Percentiles rank a stretch among this genome's conserved stretches.
These are phyloP conservation scores for Embidobia sp. DNA, from an alignment of 2,888 invertebrate genomes.

Conservation along the genomic window DNA sequence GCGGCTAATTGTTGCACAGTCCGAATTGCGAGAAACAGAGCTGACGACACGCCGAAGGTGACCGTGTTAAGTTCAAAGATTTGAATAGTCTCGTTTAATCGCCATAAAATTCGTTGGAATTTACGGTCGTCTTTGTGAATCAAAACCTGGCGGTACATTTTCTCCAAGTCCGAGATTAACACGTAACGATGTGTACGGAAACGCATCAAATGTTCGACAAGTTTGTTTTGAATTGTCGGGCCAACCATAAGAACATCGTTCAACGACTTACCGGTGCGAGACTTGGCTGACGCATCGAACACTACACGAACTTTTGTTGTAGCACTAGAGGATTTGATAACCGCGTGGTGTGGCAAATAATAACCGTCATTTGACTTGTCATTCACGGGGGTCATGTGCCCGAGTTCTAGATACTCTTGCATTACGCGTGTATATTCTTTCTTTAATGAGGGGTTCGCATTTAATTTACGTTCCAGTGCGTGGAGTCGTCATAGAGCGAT, in stretches of 20 bases:
- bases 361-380: background rate
- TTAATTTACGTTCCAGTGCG: background rate
- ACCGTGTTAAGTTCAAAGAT: background rate
- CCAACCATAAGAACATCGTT: slow-evolving; percentile 1
- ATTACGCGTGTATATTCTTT: background rate
- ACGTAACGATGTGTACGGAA: background rate
- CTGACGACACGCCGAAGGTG: background rate
- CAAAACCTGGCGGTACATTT: slow-evolving; percentile 4
- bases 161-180: background rate
- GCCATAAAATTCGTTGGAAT: slow-evolving; percentile 3
- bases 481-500: background rate
- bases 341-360: slow-evolving; percentile 23
- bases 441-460: background rate
- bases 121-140: background rate
- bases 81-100: background rate
- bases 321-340: slow-evolving; percentile 2
- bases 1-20: background rate
- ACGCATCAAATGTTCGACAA: background rate
- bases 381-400: slow-evolving; percentile 13
- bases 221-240: background rate
- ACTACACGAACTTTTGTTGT: slow-evolving; percentile 1
- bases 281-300: slow-evolving; percentile 1
- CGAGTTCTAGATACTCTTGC: slow-evolving; percentile 16
- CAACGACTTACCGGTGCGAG: background rate
- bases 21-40: background rate